These are phyloP conservation scores for Petrophora chlorosata DNA, from an alignment of 2,888 invertebrate species.

Conservation along the genomic window DNA sequence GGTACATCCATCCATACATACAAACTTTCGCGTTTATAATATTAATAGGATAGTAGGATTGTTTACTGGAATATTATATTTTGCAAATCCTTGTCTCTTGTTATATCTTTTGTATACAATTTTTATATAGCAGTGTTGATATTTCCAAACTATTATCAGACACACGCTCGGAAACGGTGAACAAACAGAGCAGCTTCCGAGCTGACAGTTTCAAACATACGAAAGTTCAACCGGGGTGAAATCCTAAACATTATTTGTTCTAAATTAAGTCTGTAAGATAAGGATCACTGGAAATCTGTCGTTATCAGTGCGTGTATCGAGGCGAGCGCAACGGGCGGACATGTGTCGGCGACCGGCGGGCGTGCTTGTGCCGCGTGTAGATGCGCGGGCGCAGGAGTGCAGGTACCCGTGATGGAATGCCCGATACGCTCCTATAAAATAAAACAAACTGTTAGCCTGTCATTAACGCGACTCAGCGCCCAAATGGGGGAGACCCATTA, in stretches of 20 bases:
- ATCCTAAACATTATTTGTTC: constrained; percentile 30
- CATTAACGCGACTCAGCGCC: constrained; percentile 77
- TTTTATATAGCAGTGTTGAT: neutral
- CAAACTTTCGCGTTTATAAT: too few relatives aligned
- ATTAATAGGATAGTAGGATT: constrained; percentile 3
- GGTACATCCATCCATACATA: too few relatives aligned
- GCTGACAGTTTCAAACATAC: neutral
- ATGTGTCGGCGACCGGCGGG: constrained; percentile 64
- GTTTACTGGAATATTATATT: constrained; percentile 17
- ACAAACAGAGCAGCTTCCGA: too few relatives aligned
- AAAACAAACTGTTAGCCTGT: constrained; percentile 83
- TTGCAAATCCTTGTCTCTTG: constrained; percentile 15
- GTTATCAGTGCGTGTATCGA: constrained; percentile 54
- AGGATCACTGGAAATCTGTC: constrained; percentile 36
- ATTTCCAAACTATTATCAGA: constrained; percentile 1
- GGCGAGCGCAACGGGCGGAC: constrained; percentile 50
- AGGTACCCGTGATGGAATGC: constrained; percentile 79
- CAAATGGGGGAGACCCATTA: constrained; percentile 81
- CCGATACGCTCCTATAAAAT: constrained; percentile 82
- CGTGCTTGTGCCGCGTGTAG: constrained; percentile 49
- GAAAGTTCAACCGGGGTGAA: neutral
- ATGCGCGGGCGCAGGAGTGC: constrained; percentile 42
- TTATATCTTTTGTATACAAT: neutral
- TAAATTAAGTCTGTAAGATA: constrained; percentile 43
- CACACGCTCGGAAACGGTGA: neutral